Evolutionary conservation across 1,140 invertebrate genomes (phyloP), one percentile per base, ranked within the genome.

Genomic region (Holotrichia oblita): DNA sequence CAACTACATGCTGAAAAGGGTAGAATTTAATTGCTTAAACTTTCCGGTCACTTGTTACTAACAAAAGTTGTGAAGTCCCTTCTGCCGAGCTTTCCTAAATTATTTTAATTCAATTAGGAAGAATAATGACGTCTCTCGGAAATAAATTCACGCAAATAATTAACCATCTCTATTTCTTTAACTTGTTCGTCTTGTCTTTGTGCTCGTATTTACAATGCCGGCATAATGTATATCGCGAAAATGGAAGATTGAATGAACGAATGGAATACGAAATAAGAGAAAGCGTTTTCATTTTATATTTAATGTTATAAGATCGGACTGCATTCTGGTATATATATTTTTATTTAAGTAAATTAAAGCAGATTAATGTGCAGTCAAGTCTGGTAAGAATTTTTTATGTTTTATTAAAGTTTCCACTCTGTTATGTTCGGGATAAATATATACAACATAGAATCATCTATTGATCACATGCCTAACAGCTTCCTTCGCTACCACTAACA

Each of bases 1-100:
- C 61, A 69, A 69, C 22, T 34, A 34, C 27, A 69, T 20, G 20
- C 27, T 69, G 61, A 69, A 69, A 69, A 69, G 61, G 61, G 61
- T 69, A 22, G 61, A 69, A 27, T 69, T 24, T 69, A 69, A 69
- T 69, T 69, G 61, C 61, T 69, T 69, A 69, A 69, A 69, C 61
- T 69, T 69, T 69, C 61, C 61, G 61, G 61, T 69, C 61, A 69
- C 61, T 69, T 69, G 27, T 22, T 69, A 27, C 61, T 34, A 34
- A 69, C 61, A 69, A 69, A 69, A 69, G 61, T 69, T 69, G 61
- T 69, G 12, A 27, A 22, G 20, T 69, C 27, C 61, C 22, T 69
- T 69, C 61, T 22, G 61, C 8, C 3, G 8, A 27, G 61, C 61
- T 10, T 48, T 14, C 20, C 27, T 34, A 69, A 69, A 69, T 69